Percentiles rank a stretch among this genome's conserved stretches.
Evolutionary conservation across 1,140 invertebrate genomes (phyloP).

Genomic region (Brachionus rubens): DNA sequence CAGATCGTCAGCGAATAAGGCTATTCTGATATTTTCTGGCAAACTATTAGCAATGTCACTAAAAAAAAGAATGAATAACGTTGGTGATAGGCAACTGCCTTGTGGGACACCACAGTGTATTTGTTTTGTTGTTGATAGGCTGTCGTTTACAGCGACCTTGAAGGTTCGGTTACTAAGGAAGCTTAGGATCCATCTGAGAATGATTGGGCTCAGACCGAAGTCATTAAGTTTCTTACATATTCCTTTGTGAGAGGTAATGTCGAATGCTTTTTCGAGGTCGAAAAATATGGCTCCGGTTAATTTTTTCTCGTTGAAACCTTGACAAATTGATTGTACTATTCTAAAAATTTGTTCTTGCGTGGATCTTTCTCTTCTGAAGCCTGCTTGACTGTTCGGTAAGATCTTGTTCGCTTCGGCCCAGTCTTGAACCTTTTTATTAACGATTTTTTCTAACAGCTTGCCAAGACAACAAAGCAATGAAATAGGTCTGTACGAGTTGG

Average conservation of each 20-base stretch:
- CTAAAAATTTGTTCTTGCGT: constrained; percentile 55
- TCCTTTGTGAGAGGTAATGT: constrained; percentile 55
- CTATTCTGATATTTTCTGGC: too few relatives aligned
- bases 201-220: not conserved
- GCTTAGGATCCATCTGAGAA: not conserved
- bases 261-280: constrained; percentile 59
- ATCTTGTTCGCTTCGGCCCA: constrained; percentile 32
- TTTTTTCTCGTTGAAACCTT: constrained; percentile 52
- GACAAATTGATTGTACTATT: constrained; percentile 53
- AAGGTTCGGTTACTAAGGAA: not conserved
- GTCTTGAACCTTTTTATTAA: constrained; percentile 25
- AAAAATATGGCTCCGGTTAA: constrained; percentile 52
- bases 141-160: too few relatives aligned
- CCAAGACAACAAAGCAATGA: constrained; percentile 38
- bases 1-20: too few relatives aligned
- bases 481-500: constrained; percentile 47
- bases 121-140: too few relatives aligned
- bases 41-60: too few relatives aligned
- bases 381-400: constrained; percentile 44
- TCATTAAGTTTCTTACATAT: constrained; percentile 53
- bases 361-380: constrained; percentile 53
- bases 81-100: too few relatives aligned
- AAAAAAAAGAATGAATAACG: too few relatives aligned
- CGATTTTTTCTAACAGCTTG: constrained; percentile 47
- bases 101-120: too few relatives aligned